phyloP scores from a whole-genome alignment of 2,113 vertebrate genomes.

The Phoenicopterus ruber region DNA sequence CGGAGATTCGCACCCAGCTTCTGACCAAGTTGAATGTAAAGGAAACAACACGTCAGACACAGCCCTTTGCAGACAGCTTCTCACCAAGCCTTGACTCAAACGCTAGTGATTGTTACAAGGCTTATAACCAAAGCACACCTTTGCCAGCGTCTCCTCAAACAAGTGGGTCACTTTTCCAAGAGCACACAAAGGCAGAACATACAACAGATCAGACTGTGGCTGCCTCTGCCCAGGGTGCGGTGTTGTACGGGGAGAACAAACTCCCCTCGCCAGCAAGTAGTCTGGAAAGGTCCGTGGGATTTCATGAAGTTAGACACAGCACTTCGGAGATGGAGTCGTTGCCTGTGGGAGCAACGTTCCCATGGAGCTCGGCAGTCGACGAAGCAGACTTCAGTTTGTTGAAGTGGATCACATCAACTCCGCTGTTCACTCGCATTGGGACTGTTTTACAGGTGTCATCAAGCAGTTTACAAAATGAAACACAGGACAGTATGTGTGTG shows the following conservation, averaged over 20 bases:
- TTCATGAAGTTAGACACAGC: constrained; percentile 18
- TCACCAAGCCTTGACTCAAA: neutral
- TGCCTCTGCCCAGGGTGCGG: neutral
- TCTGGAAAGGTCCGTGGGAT: constrained; percentile 48
- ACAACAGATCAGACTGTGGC: neutral
- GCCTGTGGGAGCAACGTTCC: neutral
- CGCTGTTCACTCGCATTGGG: constrained; percentile 69
- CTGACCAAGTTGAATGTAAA: constrained; percentile 43
- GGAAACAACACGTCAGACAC: neutral
- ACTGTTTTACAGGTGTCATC: constrained; percentile 70
- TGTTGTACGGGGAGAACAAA: neutral
- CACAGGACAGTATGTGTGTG: constrained; percentile 41
- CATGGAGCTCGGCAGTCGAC: constrained; percentile 3
- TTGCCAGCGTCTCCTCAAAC: neutral
- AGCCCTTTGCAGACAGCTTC: neutral
- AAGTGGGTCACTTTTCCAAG: neutral
- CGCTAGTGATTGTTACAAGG: neutral
- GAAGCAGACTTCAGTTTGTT: constrained; percentile 64
- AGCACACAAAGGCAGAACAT: neutral
- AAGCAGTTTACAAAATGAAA: constrained; percentile 59
- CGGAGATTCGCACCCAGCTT: constrained; percentile 68
- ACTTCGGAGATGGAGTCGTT: neutral
- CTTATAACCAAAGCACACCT: neutral
- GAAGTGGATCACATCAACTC: constrained; percentile 79
- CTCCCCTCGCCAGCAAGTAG: neutral